Evolutionary conservation across 2,797 vertebrate species (phyloP), one percentile per base, ranked within the genome.

Genomic region (Botia kubotai): DNA sequence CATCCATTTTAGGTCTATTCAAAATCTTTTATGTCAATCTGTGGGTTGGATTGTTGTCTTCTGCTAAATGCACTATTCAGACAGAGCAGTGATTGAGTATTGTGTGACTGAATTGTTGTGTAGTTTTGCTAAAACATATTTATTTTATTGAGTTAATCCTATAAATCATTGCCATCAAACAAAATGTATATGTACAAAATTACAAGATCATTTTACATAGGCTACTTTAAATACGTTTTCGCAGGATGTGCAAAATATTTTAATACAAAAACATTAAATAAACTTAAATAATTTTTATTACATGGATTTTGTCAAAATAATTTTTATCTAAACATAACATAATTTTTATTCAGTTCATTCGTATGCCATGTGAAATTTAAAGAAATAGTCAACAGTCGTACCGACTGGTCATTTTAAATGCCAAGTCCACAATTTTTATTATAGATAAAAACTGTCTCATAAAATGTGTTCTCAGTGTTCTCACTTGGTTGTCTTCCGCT

Each of bases 251-350:
- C 21, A 62, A 63, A 29, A 7, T 13, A 63, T 33, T 63, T 63
- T 29, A 26, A 63, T 16, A 63, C 14, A 29, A 63, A 33, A 63
- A 33, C 14, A 16, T 63, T 16, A 33, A 16, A 63, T 29, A 63
- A 62, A 29, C 23, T 57, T 21, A 62, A 29, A 33, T 62, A 29
- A 62, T 62, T 13, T 29, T 3, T 26, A 26, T 26, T 4, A 26
- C 23, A 60, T 26, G 13, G 3, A 60, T 6, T 58, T 57, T 33
- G 17, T 46, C 12, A 5, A 6, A 77, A 82, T 67, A 68, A 74
- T 78, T 62, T 68, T 68, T 11, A 73, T 62, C 19, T 71, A 71
- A 36, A 66, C 53, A 29, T 19, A 3, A 71, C 10, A 72, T 73
- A 19, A 75, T 29, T 3, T 43, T 36, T 43, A 73, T 19, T 57